Conservation (phyloP, 2,888 invertebrate genomes). For the Hemithea aestivaria region DNA sequence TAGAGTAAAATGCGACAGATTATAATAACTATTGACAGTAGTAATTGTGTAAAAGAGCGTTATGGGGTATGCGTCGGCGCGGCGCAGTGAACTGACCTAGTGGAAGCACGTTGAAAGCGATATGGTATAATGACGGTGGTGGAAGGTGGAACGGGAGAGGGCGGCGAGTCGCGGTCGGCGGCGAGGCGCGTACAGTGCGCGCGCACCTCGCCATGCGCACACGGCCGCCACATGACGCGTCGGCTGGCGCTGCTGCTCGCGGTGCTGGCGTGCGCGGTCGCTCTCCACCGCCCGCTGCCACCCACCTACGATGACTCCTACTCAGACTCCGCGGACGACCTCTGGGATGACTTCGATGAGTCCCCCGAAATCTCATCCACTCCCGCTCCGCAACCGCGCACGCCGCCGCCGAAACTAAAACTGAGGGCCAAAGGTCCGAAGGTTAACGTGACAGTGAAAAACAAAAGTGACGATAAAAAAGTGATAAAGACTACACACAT, state of each 20-base stretch:
- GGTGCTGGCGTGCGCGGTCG: constrained; percentile 62
- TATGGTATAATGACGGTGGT: constrained; percentile 62
- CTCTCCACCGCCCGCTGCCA: constrained; percentile 46
- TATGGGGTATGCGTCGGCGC: constrained; percentile 9
- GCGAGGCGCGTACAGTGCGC: constrained; percentile 62
- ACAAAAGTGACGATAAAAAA: constrained; percentile 54
- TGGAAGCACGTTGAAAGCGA: constrained; percentile 67
- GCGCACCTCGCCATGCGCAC: constrained; percentile 77
- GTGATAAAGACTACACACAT: constrained; percentile 64
- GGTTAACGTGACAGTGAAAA: constrained; percentile 59
- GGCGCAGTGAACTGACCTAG: constrained; percentile 61
- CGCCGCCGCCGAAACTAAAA: constrained; percentile 49
- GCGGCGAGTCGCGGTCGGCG: constrained; percentile 33
- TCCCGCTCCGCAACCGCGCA: constrained; percentile 37
- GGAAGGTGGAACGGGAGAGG: constrained; percentile 48
- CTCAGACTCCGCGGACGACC: constrained; percentile 50
- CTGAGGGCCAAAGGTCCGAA: constrained; percentile 53
- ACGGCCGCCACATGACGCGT: constrained; percentile 74
- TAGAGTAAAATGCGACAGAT: no score
- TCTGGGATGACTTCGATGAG: constrained; percentile 65
- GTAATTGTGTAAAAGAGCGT: constrained; percentile 3
- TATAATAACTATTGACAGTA: no score
- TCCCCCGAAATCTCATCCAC: constrained; percentile 44
- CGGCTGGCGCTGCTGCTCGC: constrained; percentile 76
- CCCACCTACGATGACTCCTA: constrained; percentile 47